Base-by-base conservation (phyloP, 2,797 vertebrate species). In the Peromyscus melanophrys region DNA sequence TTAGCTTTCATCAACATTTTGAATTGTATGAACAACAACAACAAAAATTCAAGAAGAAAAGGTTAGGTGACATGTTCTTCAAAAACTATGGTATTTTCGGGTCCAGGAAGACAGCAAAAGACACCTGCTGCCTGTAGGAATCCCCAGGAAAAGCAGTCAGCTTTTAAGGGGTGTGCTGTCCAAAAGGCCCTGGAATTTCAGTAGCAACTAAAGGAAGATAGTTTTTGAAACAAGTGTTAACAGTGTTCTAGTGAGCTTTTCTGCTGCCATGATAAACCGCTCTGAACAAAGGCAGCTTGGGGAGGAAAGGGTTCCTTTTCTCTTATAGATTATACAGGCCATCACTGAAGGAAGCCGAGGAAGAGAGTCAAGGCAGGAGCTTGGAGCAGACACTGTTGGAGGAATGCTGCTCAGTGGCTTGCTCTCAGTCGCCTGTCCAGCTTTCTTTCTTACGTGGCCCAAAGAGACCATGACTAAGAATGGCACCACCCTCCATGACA, bases 31-130 rank as follows among this genome's bases (percentile, higher is more conserved):
- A 77, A 95, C 63, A 85, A 92, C 65, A 85, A 88, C 63, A 85
- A 67, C 61, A 67, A 85, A 21, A 95, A 80, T 71, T 87, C 63
- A 93, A 75, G 57, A 63, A 90, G 17, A 90, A 77, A 90, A 95
- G 25, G 16, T 27, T 73, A 77, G 55, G 9, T 31, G 21, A 49
- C 11, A 31, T 82, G 6, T 19, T 21, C 76, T 92, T 55, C 13
- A 27, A 90, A 93, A 71, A 11, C 34, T 37, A 12, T 87, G 65
- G 46, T 55, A 37, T 17, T 87, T 87, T 29, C 1, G 25, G 46
- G 65, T 37, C 52, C 8, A 37, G 34, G 65, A 87, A 71, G 46
- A 37, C 0, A 27, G 84, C 23, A 55, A 21, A 37, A 49, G 46
- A 37, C 34, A 55, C 25, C 27, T 43, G 71, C 65, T 87, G 84